phyloP scores from a whole-genome alignment of 2,888 invertebrate genomes.

The Branchellion lobata region DNA sequence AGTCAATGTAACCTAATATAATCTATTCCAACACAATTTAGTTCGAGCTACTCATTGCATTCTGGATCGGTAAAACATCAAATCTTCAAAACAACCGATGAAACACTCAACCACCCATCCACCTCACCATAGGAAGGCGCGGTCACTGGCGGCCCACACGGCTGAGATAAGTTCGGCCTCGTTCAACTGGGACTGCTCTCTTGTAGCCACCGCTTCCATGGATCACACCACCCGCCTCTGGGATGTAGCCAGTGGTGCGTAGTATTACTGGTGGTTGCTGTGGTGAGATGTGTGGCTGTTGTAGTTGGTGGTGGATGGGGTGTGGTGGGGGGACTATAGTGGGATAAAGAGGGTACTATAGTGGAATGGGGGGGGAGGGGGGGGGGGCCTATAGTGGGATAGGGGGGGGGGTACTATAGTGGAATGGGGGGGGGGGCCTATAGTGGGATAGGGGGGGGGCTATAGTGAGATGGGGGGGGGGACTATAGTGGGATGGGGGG shows the following conservation, averaged over 20 bases:
- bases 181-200: constrained; percentile 63
- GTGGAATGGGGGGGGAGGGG: too few relatives aligned
- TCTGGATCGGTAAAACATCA: too few relatives aligned
- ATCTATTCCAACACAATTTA: too few relatives aligned
- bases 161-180: constrained; percentile 63
- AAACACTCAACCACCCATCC: too few relatives aligned
- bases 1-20: too few relatives aligned
- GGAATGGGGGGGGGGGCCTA: background rate
- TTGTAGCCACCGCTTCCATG: constrained; percentile 63
- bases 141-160: constrained; percentile 62
- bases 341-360: too few relatives aligned
- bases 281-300: too few relatives aligned
- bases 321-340: too few relatives aligned
- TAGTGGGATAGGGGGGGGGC: background rate
- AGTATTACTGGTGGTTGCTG: too few relatives aligned
- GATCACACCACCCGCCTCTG: constrained; percentile 62
- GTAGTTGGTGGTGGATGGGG: too few relatives aligned
- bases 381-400: background rate
- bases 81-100: background rate
- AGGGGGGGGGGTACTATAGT: background rate
- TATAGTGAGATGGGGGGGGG: background rate
- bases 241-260: constrained; percentile 59
- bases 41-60: too few relatives aligned
- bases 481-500: background rate
- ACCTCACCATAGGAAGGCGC: constrained; percentile 60